Evolutionary conservation across 2,888 invertebrate genomes (phyloP).

Genomic region (Balanococcus diminutus): DNA sequence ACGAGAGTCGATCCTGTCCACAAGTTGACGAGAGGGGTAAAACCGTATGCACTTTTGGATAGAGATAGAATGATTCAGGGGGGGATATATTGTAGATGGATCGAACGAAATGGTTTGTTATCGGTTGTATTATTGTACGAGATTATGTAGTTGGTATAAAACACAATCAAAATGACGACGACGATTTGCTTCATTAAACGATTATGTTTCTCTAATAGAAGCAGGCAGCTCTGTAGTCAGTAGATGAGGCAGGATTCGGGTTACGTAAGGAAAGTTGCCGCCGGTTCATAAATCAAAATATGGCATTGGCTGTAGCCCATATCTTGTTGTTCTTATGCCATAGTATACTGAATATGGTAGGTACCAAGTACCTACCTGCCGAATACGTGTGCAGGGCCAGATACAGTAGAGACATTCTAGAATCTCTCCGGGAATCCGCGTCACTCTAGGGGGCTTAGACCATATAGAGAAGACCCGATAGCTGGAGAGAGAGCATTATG

Average conservation of each 20-base stretch:
- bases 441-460: slow-evolving; percentile 47
- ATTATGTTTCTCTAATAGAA: slow-evolving; percentile 53
- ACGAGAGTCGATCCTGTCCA: background rate
- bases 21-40: too few species aligned
- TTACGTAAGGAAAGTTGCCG: slow-evolving; percentile 48
- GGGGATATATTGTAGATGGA: background rate
- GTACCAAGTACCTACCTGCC: background rate
- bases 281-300: slow-evolving; percentile 53
- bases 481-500: slow-evolving; percentile 28
- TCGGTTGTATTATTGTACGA: background rate
- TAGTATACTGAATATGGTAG: background rate
- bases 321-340: background rate
- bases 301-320: background rate
- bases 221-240: slow-evolving; percentile 34
- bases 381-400: background rate
- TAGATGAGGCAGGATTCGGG: background rate
- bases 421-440: slow-evolving; percentile 46
- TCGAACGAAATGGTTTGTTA: background rate
- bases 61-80: too few species aligned
- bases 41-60: too few species aligned
- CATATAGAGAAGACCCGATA: background rate
- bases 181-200: slow-evolving; percentile 55
- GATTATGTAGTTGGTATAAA: background rate
- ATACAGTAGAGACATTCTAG: slow-evolving; percentile 52
- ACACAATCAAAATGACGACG: slow-evolving; percentile 15